Evolutionary conservation across 2,797 vertebrate species (phyloP), one percentile per base, ranked within the genome.

Genomic region (Cephalopachus bancanus): DNA sequence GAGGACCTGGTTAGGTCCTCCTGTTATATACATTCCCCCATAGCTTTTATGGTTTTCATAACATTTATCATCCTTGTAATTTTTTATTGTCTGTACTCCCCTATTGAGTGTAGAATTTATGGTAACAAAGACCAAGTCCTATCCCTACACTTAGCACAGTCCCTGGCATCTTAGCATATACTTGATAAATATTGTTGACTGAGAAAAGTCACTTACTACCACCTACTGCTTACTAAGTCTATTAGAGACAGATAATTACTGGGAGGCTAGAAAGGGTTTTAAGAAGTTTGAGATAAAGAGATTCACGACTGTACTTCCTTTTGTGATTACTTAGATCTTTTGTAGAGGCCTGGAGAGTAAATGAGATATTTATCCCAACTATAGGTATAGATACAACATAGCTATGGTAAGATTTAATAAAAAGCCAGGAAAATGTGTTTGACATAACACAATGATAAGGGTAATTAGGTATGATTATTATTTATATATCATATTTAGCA

Each of bases 381-480:
- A 4, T 71, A 85, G n/a, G 20, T 64, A 24, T n/a, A 86, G 30
- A 64, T 79, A 60, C 7, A 78, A 30, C 30, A 17, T 15, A 83
- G 26, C 8, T 72, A 3, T 37, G 93, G 2, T 83, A 71, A 88
- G 89, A 94, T 93, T 83, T 30, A n/a, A 28, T 83, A 49, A 75
- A 90, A 92, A 89, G 44, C 37, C 30, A 64, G 67, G 26, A 85
- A 72, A 83, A 75, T 69, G 49, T 93, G 33, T 76, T 91, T 75
- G 33, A 74, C 1, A 10, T 76, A 76, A 67, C 67, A 75, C 30
- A 64, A 75, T 59, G 51, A 83, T 8, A 69, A 65, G 17, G 53
- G 33, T 16, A 85, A 60, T 93, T 81, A 55, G 28, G 51, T 85
- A 17, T 62, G 26, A 22, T 87, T 93, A 28, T 95, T 72, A 71